Evolutionary conservation across 2,797 vertebrate genomes (phyloP).

Genomic region (Alfaro cultratus): DNA sequence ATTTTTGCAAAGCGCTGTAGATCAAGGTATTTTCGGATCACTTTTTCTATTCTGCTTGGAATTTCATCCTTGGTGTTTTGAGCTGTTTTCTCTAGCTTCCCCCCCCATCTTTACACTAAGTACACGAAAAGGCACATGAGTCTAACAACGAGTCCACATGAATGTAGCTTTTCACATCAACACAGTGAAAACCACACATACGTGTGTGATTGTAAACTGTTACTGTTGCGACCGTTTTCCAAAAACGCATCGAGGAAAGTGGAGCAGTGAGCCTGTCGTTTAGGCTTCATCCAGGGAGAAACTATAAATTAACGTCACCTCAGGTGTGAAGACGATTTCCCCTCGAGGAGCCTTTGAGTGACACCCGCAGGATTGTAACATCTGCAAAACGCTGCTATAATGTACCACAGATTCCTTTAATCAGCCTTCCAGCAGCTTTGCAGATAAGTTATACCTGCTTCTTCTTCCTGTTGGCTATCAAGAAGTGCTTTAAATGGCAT

Average conservation of each 20-base stretch:
- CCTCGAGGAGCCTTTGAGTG: constrained; percentile 57
- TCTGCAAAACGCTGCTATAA: constrained; percentile 78
- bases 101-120: constrained; percentile 21
- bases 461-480: constrained; percentile 57
- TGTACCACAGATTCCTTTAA: constrained; percentile 74
- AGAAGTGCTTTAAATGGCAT: constrained; percentile 56
- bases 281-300: constrained; percentile 15
- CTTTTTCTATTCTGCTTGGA: constrained; percentile 46
- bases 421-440: constrained; percentile 49
- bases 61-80: constrained; percentile 33
- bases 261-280: constrained; percentile 25
- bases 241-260: constrained; percentile 10
- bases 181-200: constrained; percentile 13
- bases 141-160: constrained; percentile 62
- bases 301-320: constrained; percentile 28
- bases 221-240: neutral
- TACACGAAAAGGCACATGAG: constrained; percentile 42
- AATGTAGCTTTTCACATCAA: constrained; percentile 57
- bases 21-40: neutral
- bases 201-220: constrained; percentile 26
- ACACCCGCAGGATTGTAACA: constrained; percentile 49
- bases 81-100: constrained; percentile 30
- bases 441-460: constrained; percentile 59
- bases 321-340: constrained; percentile 43
- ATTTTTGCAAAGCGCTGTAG: neutral